Conservation (phyloP, 1,140 invertebrate genomes). For the Plodia interpunctella region DNA sequence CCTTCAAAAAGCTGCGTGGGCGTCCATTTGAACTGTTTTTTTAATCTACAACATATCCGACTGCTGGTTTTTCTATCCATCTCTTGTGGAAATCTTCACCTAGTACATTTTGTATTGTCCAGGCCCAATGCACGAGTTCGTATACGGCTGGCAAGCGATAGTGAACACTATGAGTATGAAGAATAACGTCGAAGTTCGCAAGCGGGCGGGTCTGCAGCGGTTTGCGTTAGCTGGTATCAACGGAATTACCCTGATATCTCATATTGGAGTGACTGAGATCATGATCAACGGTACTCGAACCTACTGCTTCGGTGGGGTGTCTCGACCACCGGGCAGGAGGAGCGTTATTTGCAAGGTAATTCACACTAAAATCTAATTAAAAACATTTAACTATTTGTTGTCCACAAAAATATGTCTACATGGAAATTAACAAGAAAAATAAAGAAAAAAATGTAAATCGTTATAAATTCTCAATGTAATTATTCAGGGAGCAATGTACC, state of each 20-base stretch:
- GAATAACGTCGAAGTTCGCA: constrained; percentile 68
- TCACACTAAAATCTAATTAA: no score
- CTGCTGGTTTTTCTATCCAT: no score
- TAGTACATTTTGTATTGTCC: neutral
- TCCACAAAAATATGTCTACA: no score
- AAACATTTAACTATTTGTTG: no score
- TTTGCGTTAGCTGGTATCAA: constrained; percentile 67
- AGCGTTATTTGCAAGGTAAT: constrained; percentile 65
- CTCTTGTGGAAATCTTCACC: no score
- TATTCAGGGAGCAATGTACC: constrained; percentile 64
- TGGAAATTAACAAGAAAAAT: no score
- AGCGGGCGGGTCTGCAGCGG: constrained; percentile 59
- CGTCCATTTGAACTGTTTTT: no score
- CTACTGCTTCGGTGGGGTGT: constrained; percentile 65
- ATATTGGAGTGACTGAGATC: constrained; percentile 65
- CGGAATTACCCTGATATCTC: constrained; percentile 60
- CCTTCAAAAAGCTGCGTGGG: no score
- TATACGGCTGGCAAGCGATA: constrained; percentile 68
- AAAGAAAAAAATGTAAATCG: no score
- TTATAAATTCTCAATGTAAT: neutral
- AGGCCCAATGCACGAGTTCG: constrained; percentile 70
- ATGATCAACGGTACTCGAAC: constrained; percentile 68
- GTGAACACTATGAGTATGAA: constrained; percentile 72
- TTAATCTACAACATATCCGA: no score
- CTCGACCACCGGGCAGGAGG: constrained; percentile 52